Base-by-base conservation (phyloP, 2,888 invertebrate species). In the Xestoiulus laeticollis region DNA sequence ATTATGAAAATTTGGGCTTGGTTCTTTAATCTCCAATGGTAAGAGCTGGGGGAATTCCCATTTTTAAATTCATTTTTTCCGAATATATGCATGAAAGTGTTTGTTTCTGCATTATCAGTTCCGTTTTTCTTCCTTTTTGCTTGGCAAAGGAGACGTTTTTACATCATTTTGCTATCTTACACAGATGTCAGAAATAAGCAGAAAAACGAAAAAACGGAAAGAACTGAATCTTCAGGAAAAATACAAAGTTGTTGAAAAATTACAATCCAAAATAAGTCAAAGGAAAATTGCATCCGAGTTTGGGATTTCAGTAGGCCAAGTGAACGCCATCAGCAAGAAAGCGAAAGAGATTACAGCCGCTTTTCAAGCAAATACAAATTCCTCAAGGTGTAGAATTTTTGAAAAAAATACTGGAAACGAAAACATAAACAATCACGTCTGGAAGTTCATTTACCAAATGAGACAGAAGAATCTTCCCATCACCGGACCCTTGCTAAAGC, bases 251-350 rank as follows among this genome's bases (percentile, higher is more conserved):
- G 33, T 83, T 32, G 1, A 83, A 83, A 83, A 32, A 33, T 33
- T 83, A 32, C 4, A 83, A 32, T 16, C 83, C 1, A 83, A 83
- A 83, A 32, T 30, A 30, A 83, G 83, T 83, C 83, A 83, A 33
- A 30, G 83, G 33, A 83, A 83, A 83, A 33, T 83, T 32, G 83
- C 83, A 33, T 30, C 83, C 10, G 32, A 83, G 83, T 83, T 83
- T 8, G 33, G 33, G 14, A 83, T 83, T 32, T 83, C 83, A 83
- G 83, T 83, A 32, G 83, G 83, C 14, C 83, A 83, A 83, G 83
- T 83, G 14, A 83, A 83, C 16, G 83, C 83, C 33, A 83, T 83
- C 83, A 83, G 33, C 33, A 38, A 38, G 33, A 38, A 78, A 26
- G 78, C 2, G 2, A 78, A 78, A 78, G 78, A 78, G 4, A 78